Evolutionary conservation across 2,113 vertebrate species (phyloP).

Genomic region (Sminthopsis crassicaudata): DNA sequence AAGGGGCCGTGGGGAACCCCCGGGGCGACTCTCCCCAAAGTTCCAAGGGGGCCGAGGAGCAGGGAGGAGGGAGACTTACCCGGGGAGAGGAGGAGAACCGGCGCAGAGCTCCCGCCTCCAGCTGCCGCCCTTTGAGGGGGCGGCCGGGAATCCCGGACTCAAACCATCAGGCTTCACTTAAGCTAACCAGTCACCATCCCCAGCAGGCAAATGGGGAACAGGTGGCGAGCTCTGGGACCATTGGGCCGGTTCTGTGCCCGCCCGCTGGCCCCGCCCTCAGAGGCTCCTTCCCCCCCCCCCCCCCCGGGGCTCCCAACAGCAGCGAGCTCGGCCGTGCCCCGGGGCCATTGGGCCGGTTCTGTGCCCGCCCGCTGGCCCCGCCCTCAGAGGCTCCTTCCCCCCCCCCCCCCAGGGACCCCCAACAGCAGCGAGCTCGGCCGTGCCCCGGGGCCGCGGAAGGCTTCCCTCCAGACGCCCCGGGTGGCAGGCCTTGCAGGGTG

Average conservation of each 20-base stretch:
- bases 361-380: too few relatives aligned
- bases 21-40: too few relatives aligned
- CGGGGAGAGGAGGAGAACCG: not conserved
- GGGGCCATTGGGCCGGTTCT: too few relatives aligned
- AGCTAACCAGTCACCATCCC: not conserved
- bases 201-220: not conserved
- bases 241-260: not conserved
- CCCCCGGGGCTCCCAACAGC: not conserved
- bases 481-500: not conserved
- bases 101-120: not conserved
- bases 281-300: not conserved
- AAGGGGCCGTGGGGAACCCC: too few relatives aligned
- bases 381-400: too few relatives aligned
- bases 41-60: not conserved
- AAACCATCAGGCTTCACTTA: not conserved
- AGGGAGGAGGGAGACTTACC: too few relatives aligned
- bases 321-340: too few relatives aligned
- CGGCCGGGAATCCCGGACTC: not conserved
- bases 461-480: not conserved
- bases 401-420: too few relatives aligned
- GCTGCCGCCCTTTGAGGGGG: not conserved
- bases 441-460: too few relatives aligned
- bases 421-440: accelerated
- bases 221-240: not conserved
- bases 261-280: not conserved